Base-by-base conservation (phyloP, 2,113 vertebrate genomes). In the Colius striatus region DNA sequence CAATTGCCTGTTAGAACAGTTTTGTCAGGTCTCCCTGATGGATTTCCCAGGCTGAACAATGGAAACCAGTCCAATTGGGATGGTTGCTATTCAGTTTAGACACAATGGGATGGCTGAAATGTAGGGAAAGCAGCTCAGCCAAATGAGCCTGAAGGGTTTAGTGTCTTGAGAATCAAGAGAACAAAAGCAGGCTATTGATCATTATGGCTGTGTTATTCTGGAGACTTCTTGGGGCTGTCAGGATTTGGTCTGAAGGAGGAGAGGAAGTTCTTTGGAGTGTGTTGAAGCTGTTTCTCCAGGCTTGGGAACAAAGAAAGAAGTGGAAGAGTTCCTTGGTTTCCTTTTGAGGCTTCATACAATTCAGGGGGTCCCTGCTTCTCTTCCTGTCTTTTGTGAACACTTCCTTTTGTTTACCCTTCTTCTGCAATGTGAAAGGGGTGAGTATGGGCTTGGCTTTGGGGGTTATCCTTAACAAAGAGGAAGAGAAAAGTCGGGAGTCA, bases 1-100 rank as follows among this genome's bases (percentile, higher is more conserved):
- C 58, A 94, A 92, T 95, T 92, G 86, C n/a, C 89, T 89, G 15
- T 65, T 78, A 57, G 84, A 79, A 47, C 80, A 71, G 14, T 92
- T 92, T 92, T 97, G 95, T 94, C 94, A 95, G 87, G 67, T 53
- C 70, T 82, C 72, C 36, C 0, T 87, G 91, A 95, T 96, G 70
- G 75, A 87, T 92, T 95, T 96, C 81, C 81, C 70, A 73, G 89
- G 7, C n/a, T 27, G 87, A 96, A 95, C 96, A 97, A 96, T 96
- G 87, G 70, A 79, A 50, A 38, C 77, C 66, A 72, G 77, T 81
- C 87, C 84, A 45, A 89, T 72, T 89, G 68, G 67, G 92, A 73
- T 92, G 87, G 73, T 48, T 85, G 21, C 84, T 87, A 76, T 96
- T 96, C 91, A 94, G 55, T 81, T 36, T 82, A 66, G 66, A 96